Evolutionary conservation across 2,113 vertebrate genomes (phyloP).

Genomic region (Perca flavescens): DNA sequence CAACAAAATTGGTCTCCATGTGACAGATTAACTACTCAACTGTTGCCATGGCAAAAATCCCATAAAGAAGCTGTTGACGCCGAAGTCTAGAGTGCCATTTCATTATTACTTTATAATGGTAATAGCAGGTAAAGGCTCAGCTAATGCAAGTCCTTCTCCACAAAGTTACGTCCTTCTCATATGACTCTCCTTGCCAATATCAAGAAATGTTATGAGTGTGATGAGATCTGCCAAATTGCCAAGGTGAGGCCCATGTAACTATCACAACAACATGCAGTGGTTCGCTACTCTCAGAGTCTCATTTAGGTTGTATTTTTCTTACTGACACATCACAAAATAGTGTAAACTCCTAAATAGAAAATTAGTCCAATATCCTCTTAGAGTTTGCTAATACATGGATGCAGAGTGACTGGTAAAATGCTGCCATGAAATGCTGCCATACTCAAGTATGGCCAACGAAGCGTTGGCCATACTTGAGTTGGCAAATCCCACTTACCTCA

Average conservation of each 20-base stretch:
- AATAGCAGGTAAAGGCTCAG: conserved; percentile 14
- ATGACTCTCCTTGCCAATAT: conserved; percentile 14
- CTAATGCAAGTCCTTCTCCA: conserved; percentile 22
- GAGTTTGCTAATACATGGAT: conserved; percentile 45
- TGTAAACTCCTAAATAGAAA: conserved; percentile 37
- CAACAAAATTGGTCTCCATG: conserved; percentile 23
- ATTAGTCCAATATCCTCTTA: conserved; percentile 49
- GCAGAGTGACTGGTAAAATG: conserved; percentile 60
- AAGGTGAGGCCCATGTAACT: conserved; percentile 10
- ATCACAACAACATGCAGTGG: background rate
- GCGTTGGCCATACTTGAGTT: conserved; percentile 59
- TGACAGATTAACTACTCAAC: conserved; percentile 40
- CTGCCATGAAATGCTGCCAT: conserved; percentile 14
- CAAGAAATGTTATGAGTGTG: conserved; percentile 18
- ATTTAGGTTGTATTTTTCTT: conserved; percentile 21
- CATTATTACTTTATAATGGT: conserved; percentile 22
- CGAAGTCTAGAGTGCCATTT: conserved; percentile 14
- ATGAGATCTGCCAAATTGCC: conserved; percentile 31
- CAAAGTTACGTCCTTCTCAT: conserved; percentile 27
- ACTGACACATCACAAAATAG: background rate
- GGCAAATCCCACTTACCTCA: conserved; percentile 60
- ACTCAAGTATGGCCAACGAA: background rate
- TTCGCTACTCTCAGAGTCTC: conserved; percentile 7
- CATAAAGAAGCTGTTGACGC: conserved; percentile 31
- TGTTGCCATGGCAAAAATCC: conserved; percentile 41